Percentiles rank a stretch among this genome's conserved stretches.
Evolutionary conservation across 2,113 vertebrate species (phyloP).

Genomic region (Steatornis caripensis): DNA sequence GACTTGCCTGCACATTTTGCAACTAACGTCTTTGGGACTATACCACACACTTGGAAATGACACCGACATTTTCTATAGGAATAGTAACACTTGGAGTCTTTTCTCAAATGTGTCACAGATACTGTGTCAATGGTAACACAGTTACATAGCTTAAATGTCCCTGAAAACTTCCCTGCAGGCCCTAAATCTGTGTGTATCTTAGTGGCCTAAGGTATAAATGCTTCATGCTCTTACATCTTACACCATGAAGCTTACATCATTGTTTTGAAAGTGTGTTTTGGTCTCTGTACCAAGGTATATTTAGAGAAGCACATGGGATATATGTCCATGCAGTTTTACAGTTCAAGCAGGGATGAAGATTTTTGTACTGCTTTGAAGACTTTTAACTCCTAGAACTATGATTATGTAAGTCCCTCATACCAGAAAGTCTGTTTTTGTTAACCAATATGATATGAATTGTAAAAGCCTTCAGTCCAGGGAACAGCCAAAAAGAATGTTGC

Average conservation of each 20-base stretch:
- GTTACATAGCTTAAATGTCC: neutral
- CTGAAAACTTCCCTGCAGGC: neutral
- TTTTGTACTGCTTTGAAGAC: neutral
- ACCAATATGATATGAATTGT: neutral
- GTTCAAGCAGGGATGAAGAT: neutral
- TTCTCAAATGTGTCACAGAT: neutral
- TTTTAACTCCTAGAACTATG: neutral
- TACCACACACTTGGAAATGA: neutral
- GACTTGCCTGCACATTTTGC: neutral
- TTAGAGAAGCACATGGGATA: neutral
- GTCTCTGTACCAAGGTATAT: neutral
- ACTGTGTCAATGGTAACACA: neutral
- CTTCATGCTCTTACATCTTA: fast-evolving
- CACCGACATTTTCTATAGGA: neutral
- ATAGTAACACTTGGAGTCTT: neutral
- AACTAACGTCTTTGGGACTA: neutral
- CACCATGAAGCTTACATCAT: neutral
- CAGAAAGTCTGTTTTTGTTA: neutral
- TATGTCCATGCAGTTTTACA: neutral
- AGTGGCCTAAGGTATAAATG: neutral
- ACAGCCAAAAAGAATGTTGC: neutral
- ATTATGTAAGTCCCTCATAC: neutral
- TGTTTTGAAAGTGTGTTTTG: neutral
- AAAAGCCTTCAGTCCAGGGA: neutral
- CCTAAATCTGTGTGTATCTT: neutral